These are phyloP conservation scores for Homarus gammarus DNA, from an alignment of 2,888 invertebrate genomes.

Conservation along the genomic window DNA sequence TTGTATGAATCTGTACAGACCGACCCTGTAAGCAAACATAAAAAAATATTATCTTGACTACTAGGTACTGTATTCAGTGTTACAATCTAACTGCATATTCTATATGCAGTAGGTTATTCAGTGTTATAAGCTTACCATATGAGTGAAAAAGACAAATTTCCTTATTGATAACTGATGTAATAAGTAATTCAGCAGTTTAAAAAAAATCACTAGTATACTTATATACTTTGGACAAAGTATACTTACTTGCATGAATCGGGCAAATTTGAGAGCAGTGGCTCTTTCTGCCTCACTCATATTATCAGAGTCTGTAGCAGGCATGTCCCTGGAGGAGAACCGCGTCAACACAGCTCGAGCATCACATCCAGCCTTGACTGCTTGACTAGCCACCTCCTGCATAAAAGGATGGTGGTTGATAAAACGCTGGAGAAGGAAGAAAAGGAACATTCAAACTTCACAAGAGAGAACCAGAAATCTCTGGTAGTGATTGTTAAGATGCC, in stretches of 20 bases:
- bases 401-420: conserved; percentile 53
- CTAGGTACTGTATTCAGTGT: no score
- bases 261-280: conserved; percentile 64
- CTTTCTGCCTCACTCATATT: conserved; percentile 70
- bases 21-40: conserved; percentile 67
- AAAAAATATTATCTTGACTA: no score
- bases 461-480: no score
- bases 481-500: neutral
- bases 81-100: no score
- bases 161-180: no score
- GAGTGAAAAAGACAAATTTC: no score
- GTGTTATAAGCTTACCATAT: no score
- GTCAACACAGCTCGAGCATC: conserved; percentile 80
- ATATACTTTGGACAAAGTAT: no score
- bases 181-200: no score
- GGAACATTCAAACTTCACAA: conserved; percentile 25
- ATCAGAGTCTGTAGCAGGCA: conserved; percentile 52
- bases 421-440: conserved; percentile 41
- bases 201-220: no score
- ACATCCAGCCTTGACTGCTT: conserved; percentile 90
- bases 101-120: no score
- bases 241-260: conserved; percentile 74
- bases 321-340: conserved; percentile 69
- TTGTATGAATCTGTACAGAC: conserved; percentile 38
- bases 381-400: conserved; percentile 91